These are phyloP conservation scores for Eulemur coronatus DNA, from an alignment of 2,797 vertebrate genomes.

Conservation along the genomic window DNA sequence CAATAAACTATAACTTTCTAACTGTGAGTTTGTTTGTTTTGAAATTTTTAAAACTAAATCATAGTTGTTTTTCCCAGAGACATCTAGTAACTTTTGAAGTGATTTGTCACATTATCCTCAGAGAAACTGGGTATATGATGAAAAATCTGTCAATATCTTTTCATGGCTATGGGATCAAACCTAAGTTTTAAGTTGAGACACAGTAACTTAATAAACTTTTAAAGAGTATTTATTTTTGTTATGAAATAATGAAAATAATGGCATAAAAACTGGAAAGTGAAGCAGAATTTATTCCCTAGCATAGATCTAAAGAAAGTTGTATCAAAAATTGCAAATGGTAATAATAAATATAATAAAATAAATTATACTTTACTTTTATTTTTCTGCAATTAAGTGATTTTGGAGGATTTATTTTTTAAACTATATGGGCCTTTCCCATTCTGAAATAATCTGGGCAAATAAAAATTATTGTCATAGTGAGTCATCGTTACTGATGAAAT, in stretches of 20 bases:
- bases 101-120: background rate
- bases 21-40: slow-evolving; percentile 20
- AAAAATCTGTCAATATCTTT: background rate
- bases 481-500: background rate
- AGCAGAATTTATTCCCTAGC: background rate
- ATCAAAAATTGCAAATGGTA: background rate
- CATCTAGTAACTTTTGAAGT: background rate
- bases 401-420: background rate
- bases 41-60: slow-evolving; percentile 56
- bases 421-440: background rate
- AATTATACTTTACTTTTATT: background rate
- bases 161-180: background rate
- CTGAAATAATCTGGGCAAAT: background rate
- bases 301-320: background rate
- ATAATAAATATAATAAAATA: background rate
- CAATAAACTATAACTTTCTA: slow-evolving; percentile 53
- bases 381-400: background rate
- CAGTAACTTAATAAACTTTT: background rate
- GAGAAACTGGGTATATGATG: background rate
- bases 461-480: background rate
- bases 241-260: background rate
- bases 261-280: background rate
- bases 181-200: background rate
- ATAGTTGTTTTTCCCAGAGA: slow-evolving; percentile 36
- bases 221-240: background rate